Evolutionary conservation across 2,113 vertebrate genomes (phyloP).

Genomic region (Chloropsis cyanopogon): DNA sequence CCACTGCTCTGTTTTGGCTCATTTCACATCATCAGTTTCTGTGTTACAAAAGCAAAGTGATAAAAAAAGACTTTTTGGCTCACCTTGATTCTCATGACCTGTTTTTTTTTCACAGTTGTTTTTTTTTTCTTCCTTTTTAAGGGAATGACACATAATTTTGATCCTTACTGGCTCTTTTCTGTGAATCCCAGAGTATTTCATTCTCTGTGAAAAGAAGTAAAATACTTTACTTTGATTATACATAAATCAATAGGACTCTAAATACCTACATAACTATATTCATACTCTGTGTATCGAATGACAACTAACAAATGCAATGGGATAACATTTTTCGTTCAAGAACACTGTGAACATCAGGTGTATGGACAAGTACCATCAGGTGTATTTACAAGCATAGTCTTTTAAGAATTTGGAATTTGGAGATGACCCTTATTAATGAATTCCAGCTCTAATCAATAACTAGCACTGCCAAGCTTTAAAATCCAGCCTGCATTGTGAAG

Average conservation of each 20-base stretch:
- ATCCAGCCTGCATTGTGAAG: neutral
- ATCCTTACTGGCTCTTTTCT: neutral
- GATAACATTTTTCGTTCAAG: neutral
- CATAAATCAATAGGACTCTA: neutral
- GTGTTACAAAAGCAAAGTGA: neutral
- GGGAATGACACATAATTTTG: neutral
- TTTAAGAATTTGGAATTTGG: neutral
- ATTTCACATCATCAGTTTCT: neutral
- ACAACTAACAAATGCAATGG: neutral
- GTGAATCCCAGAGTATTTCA: neutral
- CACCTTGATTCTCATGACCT: neutral
- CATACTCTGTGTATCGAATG: neutral
- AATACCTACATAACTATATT: neutral
- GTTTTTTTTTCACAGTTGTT: neutral
- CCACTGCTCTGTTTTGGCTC: neutral
- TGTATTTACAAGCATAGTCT: neutral
- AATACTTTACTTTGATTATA: neutral
- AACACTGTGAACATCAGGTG: neutral
- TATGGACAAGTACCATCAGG: neutral
- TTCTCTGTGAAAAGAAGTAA: slow-evolving; percentile 20
- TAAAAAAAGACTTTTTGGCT: neutral
- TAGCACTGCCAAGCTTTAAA: neutral
- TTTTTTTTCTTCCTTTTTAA: neutral
- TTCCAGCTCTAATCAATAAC: neutral
- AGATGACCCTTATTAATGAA: neutral